phyloP scores from a whole-genome alignment of 2,113 vertebrate species.

The Hiodon alosoides region DNA sequence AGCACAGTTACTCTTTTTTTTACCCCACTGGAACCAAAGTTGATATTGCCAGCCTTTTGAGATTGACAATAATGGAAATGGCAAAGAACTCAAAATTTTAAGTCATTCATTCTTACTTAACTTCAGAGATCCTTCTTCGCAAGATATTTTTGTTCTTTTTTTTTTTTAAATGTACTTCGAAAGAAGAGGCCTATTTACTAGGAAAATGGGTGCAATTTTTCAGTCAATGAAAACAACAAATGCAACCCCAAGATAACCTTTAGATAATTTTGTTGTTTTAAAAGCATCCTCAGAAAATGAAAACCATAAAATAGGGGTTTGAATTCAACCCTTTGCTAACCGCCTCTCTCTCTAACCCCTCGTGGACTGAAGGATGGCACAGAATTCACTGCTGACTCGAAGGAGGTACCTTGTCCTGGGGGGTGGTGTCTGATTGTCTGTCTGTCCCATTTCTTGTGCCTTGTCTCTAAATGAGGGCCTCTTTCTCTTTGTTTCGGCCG shows the following conservation, averaged over 20 bases:
- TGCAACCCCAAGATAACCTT: too few relatives aligned
- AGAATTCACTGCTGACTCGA: slow-evolving; percentile 53
- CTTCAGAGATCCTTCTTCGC: too few relatives aligned
- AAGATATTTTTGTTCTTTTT: too few relatives aligned
- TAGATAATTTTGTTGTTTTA: neutral
- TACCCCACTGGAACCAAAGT: too few relatives aligned
- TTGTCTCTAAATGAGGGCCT: neutral
- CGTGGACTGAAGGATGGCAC: slow-evolving; percentile 62
- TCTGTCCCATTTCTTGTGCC: neutral
- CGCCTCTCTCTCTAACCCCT: slow-evolving; percentile 35
- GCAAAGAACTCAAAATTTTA: too few relatives aligned
- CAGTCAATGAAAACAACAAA: too few relatives aligned
- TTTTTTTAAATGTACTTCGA: too few relatives aligned
- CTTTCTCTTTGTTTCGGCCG: neutral
- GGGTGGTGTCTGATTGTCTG: slow-evolving; percentile 27
- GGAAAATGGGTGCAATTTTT: too few relatives aligned
- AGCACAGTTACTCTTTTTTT: neutral
- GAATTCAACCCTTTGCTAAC: slow-evolving; percentile 38
- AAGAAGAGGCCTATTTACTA: too few relatives aligned
- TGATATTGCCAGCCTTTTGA: too few relatives aligned
- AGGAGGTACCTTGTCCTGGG: slow-evolving; percentile 62
- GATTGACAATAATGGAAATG: too few relatives aligned
- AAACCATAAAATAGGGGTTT: neutral
- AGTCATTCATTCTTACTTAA: too few relatives aligned
- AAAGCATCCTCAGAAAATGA: neutral